phyloP scores from a whole-genome alignment of 2,113 vertebrate genomes.

The Progne subis region DNA sequence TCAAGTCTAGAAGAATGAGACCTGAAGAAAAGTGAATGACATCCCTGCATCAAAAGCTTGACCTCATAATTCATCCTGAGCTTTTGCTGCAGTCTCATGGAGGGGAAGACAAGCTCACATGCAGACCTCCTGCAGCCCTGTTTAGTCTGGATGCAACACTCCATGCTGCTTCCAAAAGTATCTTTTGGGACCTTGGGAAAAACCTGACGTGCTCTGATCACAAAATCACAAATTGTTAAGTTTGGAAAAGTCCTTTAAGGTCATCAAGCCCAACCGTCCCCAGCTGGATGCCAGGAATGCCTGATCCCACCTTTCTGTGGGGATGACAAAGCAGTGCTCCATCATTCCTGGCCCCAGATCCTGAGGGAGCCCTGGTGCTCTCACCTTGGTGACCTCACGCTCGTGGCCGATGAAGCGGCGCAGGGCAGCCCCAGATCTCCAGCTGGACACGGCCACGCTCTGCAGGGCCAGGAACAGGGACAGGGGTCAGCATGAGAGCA shows the following conservation, averaged over 20 bases:
- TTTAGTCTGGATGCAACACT: not conserved
- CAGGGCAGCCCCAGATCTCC: conserved; percentile 84
- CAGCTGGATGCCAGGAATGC: not conserved
- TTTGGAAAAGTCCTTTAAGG: not conserved
- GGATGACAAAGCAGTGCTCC: fast-evolving
- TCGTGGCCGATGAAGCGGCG: conserved; percentile 85
- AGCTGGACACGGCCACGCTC: conserved; percentile 89
- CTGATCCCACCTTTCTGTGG: too few relatives aligned
- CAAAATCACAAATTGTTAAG: fast-evolving
- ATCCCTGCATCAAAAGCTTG: not conserved
- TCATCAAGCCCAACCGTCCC: fast-evolving
- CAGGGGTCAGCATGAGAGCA: not conserved
- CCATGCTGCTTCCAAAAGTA: not conserved
- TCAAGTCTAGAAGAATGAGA: not conserved
- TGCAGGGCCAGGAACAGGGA: conserved; percentile 57
- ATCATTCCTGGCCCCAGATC: not conserved
- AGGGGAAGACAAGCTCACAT: not conserved
- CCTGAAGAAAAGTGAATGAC: not conserved
- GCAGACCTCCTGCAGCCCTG: not conserved
- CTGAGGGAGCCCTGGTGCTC: not conserved
- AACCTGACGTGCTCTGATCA: not conserved
- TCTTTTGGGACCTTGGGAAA: not conserved
- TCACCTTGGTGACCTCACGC: conserved; percentile 94
- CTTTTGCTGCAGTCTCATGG: not conserved
- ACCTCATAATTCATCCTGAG: not conserved